A percentile compares a stretch with the other conserved stretches of the same genome.
Evolutionary conservation across 1,140 invertebrate genomes (phyloP).

Genomic region (Drosophila insularis): DNA sequence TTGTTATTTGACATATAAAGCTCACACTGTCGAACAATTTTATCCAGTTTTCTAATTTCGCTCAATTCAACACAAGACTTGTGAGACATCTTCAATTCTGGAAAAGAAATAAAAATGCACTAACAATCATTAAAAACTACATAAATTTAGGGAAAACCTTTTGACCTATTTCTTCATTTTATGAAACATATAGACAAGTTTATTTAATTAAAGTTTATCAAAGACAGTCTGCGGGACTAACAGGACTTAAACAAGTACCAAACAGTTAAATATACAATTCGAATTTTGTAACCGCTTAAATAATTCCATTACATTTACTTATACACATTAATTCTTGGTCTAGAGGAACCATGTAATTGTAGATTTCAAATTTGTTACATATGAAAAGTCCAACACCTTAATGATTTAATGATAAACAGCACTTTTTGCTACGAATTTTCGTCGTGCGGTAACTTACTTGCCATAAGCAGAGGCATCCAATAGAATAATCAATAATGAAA

Average conservation of each 20-base stretch:
- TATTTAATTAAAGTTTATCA: too few species aligned
- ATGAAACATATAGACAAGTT: too few species aligned
- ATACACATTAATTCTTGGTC: too few species aligned
- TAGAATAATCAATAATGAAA: conserved; percentile 5
- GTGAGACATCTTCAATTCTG: conserved; percentile 58
- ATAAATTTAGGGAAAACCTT: too few species aligned
- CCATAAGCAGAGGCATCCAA: neutral
- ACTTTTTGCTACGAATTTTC: neutral
- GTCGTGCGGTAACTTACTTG: neutral
- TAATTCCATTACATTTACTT: too few species aligned
- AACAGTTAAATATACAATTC: neutral
- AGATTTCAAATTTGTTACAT: neutral
- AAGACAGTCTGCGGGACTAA: too few species aligned
- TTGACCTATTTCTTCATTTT: too few species aligned
- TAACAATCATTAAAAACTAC: too few species aligned
- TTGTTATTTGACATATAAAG: conserved; percentile 63
- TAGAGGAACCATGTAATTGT: too few species aligned
- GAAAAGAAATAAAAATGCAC: conserved; percentile 3
- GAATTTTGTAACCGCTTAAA: too few species aligned
- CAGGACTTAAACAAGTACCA: too few species aligned
- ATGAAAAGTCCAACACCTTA: neutral
- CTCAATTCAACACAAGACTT: conserved; percentile 71
- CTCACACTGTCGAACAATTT: conserved; percentile 70
- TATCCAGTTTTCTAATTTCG: conserved; percentile 73
- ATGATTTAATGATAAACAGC: neutral